Evolutionary conservation across 53 echinoderm and acorn worm genomes (phyloP), one percentile per base, ranked within the genome.

Genomic region (Mesocentrotus franciscanus): DNA sequence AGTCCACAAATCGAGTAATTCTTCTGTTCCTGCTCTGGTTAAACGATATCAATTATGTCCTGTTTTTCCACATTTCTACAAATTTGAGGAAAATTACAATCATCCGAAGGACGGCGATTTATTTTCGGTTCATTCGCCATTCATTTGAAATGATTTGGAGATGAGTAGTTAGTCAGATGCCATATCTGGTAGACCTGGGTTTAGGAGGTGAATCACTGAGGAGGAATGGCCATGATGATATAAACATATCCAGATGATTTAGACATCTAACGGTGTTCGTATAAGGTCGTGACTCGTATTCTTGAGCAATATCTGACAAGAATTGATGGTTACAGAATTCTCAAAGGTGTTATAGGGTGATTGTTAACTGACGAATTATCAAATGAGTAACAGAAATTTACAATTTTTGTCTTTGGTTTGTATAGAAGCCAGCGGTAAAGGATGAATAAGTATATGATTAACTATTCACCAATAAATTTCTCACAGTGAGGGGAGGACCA

Each of bases 21-120:
- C 90, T 90, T 55, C 35, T 34, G 91, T 91, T 91, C 91, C 91
- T 66, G 91, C 64, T 33, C 91, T 91, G 66, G 30, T 18, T 91
- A 91, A 22, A 91, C 68, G 66, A 66, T 66, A 62, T 66, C 90
- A 90, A 33, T 91, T 64, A 66, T 66, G 66, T 91, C 91, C 91
- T 91, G 62, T 66, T 61, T 66, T 58, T 22, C 60, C 66, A 61
- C 57, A 64, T 90, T 27, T 58, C 30, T 60, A 90, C 90, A 90
- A 90, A 90, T 91, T 66, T 61, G 36, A 62, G 35, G 61, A 35
- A 91, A 91, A 91, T 66, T 35, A 20, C 34, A 91, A 66, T 91
- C 64, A 66, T 68, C 36, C 24, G 34, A 35, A 91, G 66, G 66
- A 30, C 64, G 56, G 61, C 90, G 64, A 66, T 61, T 62, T 91